Evolutionary conservation across 1,140 invertebrate species (phyloP).

Genomic region (Bradysia coprophila): DNA sequence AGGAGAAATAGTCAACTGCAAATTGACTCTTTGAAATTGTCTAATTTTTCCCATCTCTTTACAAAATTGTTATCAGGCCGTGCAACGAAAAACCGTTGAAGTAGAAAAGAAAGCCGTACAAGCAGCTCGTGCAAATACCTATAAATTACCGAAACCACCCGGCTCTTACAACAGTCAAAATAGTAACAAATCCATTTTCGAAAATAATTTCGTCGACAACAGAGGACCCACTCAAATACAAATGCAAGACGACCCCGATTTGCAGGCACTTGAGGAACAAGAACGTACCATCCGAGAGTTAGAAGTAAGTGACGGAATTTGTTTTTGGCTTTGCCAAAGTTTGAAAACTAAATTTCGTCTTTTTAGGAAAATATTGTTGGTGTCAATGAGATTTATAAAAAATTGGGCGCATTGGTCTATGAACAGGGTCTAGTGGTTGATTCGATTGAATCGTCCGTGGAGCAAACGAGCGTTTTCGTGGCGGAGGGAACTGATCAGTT

Average conservation of each 20-base stretch:
- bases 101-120: constrained; percentile 19
- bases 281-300: constrained; percentile 78
- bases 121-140: constrained; percentile 16
- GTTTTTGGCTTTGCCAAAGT: constrained; percentile 2
- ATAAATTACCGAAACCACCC: constrained; percentile 19
- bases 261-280: constrained; percentile 71
- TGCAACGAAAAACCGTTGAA: constrained; percentile 23
- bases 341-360: neutral
- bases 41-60: constrained; percentile 4
- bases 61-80: constrained; percentile 13
- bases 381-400: constrained; percentile 97
- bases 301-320: constrained; percentile 40
- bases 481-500: constrained; percentile 64
- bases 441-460: constrained; percentile 92
- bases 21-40: neutral
- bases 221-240: constrained; percentile 42
- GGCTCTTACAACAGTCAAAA: constrained; percentile 13
- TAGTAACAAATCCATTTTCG: constrained; percentile 16
- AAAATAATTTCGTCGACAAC: constrained; percentile 21
- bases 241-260: constrained; percentile 62
- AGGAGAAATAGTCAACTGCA: neutral
- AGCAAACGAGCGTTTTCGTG: constrained; percentile 74
- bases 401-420: constrained; percentile 88
- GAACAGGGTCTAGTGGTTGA: constrained; percentile 94
- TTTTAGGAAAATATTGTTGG: constrained; percentile 80